Percentiles rank a stretch among this genome's conserved stretches.
phyloP scores from a whole-genome alignment of 2,113 vertebrate genomes.

The Sturnus vulgaris region DNA sequence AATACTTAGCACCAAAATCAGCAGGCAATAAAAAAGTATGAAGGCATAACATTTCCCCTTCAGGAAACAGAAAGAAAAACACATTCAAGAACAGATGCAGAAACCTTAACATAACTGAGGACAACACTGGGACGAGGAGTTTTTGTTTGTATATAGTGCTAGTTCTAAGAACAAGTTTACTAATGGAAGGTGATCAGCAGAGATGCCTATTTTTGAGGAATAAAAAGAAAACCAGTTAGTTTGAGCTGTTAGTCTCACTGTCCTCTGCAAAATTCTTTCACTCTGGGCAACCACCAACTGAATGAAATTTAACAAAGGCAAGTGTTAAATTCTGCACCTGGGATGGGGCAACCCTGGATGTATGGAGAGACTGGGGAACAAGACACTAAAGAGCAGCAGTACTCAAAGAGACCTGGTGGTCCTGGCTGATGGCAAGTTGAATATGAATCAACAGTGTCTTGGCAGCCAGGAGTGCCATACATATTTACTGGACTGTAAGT shows the following conservation, averaged over 20 bases:
- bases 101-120: not conserved
- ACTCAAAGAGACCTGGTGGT: not conserved
- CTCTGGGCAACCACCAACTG: not conserved
- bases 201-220: not conserved
- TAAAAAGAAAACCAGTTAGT: not conserved
- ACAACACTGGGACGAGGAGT: not conserved
- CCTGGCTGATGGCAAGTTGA: not conserved
- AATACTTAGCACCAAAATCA: not conserved
- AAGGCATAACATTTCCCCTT: not conserved
- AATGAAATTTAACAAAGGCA: not conserved
- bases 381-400: not conserved
- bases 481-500: not conserved
- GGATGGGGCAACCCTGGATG: not conserved
- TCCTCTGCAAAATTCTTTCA: not conserved
- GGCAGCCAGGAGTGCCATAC: not conserved
- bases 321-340: not conserved
- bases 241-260: not conserved
- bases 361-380: not conserved
- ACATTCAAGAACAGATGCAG: not conserved
- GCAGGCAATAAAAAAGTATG: not conserved
- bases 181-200: not conserved
- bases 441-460: not conserved
- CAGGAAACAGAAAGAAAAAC: not conserved
- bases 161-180: not conserved
- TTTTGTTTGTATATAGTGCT: not conserved